Conservation (phyloP, 2,888 invertebrate species). For the Tetragonisca angustula region DNA sequence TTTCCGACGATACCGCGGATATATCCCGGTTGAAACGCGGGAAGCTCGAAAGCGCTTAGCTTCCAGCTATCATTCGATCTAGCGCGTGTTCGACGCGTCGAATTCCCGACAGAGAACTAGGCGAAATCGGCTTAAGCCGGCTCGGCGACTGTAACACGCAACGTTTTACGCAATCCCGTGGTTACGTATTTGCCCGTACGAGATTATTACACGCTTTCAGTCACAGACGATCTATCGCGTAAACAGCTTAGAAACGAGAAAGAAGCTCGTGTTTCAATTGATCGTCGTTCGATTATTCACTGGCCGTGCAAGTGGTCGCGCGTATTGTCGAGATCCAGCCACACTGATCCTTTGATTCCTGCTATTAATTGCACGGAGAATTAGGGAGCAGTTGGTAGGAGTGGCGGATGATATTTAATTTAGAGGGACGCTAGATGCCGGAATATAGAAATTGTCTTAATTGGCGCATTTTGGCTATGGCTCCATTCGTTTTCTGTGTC, state of each 20-base stretch:
- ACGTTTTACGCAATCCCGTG: neutral
- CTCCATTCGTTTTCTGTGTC: no score
- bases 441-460: no score
- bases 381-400: neutral
- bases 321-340: neutral
- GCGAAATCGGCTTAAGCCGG: conserved; percentile 15
- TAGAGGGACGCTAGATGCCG: no score
- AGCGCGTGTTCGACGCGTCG: conserved; percentile 24
- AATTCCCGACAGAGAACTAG: neutral
- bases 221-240: neutral
- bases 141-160: neutral
- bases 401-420: no score
- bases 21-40: conserved; percentile 9
- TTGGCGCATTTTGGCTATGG: no score
- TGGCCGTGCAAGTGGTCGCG: neutral
- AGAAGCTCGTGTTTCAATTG: neutral
- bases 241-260: neutral
- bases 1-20: conserved; percentile 24
- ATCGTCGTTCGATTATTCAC: neutral
- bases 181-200: neutral
- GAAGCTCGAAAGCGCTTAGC: conserved; percentile 26
- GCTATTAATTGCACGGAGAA: neutral
- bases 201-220: conserved; percentile 16
- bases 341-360: neutral
- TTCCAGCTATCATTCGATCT: conserved; percentile 13